phyloP scores from a whole-genome alignment of 2,797 vertebrate species.

The Channa striata region DNA sequence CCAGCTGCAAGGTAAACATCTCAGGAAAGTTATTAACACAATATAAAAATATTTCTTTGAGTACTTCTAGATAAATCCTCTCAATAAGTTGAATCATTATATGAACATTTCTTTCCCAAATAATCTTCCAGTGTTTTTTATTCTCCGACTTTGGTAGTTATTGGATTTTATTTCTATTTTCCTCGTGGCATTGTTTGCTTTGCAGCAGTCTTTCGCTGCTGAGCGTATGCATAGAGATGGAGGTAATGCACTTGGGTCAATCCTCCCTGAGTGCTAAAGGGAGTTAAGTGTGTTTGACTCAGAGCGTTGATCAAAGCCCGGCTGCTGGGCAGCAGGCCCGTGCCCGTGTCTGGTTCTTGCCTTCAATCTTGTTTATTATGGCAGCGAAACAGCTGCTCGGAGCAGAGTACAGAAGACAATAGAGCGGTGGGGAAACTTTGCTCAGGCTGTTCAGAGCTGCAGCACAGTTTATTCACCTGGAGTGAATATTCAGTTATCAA shows the following conservation, averaged over 20 bases:
- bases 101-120: background rate
- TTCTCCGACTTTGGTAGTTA: no score
- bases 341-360: slow-evolving; percentile 43
- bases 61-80: background rate
- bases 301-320: slow-evolving; percentile 68
- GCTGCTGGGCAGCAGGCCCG: slow-evolving; percentile 63
- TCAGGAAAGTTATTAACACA: background rate
- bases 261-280: slow-evolving; percentile 37
- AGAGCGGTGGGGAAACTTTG: slow-evolving; percentile 31
- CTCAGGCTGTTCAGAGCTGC: slow-evolving; percentile 19
- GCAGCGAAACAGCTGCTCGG: slow-evolving; percentile 42
- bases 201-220: slow-evolving; percentile 12
- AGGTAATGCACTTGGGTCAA: slow-evolving; percentile 29
- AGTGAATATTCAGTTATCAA: slow-evolving; percentile 59
- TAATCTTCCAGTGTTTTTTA: no score
- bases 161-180: no score
- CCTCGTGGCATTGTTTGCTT: background rate
- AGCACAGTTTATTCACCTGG: slow-evolving; percentile 15
- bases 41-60: background rate
- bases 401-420: slow-evolving; percentile 54
- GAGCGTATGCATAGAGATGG: slow-evolving; percentile 2
- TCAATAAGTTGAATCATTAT: background rate
- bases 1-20: background rate
- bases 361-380: slow-evolving; percentile 61
- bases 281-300: slow-evolving; percentile 64